These are phyloP conservation scores for Pelochelys cantorii DNA, from an alignment of 2,797 vertebrate genomes.

Conservation along the genomic window DNA sequence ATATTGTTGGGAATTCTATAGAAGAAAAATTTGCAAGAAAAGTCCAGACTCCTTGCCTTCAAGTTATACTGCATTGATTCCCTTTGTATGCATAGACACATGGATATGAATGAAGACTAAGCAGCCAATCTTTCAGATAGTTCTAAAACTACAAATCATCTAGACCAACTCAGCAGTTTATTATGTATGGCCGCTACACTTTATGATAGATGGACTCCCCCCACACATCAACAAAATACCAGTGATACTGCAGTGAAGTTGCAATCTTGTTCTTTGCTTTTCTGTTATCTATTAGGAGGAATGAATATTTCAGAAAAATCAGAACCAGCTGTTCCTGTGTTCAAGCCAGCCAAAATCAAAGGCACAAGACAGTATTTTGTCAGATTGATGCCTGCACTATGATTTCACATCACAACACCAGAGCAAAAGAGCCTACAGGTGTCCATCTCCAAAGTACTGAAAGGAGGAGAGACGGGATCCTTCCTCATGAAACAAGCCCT, in stretches of 20 bases:
- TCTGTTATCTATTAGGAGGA: background rate
- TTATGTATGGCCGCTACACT: background rate
- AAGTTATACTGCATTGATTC: rapidly evolving
- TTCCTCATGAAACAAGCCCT: background rate
- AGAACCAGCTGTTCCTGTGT: background rate
- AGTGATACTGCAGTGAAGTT: background rate
- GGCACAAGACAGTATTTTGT: slow-evolving; percentile 15
- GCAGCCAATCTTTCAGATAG: background rate
- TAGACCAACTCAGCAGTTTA: background rate
- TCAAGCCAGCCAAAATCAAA: slow-evolving; percentile 28
- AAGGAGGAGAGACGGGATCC: background rate
- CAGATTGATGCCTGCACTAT: slow-evolving; percentile 6
- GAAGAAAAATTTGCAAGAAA: background rate
- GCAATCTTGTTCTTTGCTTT: slow-evolving; percentile 15
- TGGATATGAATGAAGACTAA: background rate
- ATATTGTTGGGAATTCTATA: no score
- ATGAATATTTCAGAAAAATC: slow-evolving; percentile 23
- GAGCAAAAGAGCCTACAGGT: background rate
- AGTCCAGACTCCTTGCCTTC: background rate
- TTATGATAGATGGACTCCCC: background rate
- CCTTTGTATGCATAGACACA: background rate
- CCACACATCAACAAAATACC: background rate
- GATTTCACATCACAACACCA: background rate
- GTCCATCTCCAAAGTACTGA: background rate
- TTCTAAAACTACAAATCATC: background rate